Evolutionary conservation across 2,888 invertebrate species (phyloP), one percentile per base, ranked within the genome.

Genomic region (Drosophila aldrichi): DNA sequence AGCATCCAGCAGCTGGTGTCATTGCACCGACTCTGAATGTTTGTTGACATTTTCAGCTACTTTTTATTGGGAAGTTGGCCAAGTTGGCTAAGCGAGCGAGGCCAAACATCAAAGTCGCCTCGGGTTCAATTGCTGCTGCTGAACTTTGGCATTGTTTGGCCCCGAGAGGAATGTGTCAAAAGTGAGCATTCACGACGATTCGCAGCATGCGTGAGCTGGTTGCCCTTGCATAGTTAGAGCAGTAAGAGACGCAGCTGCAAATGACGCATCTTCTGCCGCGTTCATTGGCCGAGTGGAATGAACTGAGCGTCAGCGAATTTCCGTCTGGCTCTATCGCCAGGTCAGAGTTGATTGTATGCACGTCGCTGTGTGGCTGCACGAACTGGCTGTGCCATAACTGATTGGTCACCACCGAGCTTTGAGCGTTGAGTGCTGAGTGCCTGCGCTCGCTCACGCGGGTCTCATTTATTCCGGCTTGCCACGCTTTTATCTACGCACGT

Each of bases 301-400:
- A 84, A 82, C 88, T 49, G 56, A 34, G 6, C 41, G 14, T 10
- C 32, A 44, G 48, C 25, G 64, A 74, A 66, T 73, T 80, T 88
- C 76, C 86, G 71, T 85, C 73, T 72, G 77, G 56, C 66, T 34
- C 14, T 2, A 2, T 2, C 55, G 66, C 48, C 48, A 69, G 88
- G 79, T 88, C 88, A 86, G 87, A 85, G 88, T 86, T 88, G 79
- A 88, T 72, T 84, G 86, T 81, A 83, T 86, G 83, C 79, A 72
- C 60, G 81, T 69, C 16, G 81, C 56, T 46, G 59, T 51, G 73
- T 51, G 74, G 72, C 54, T 70, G 40, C 52, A 25, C 36, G 22
- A 41, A 62, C 34, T 40, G 58, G 54, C 52, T 60, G 49, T 68
- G 74, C 58, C 77, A 85, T 84, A 88, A 88, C 84, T 70, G 88